Evolutionary conservation across 1,140 invertebrate genomes (phyloP), one percentile per base, ranked within the genome.

Genomic region (Zaprionus tsacasi): DNA sequence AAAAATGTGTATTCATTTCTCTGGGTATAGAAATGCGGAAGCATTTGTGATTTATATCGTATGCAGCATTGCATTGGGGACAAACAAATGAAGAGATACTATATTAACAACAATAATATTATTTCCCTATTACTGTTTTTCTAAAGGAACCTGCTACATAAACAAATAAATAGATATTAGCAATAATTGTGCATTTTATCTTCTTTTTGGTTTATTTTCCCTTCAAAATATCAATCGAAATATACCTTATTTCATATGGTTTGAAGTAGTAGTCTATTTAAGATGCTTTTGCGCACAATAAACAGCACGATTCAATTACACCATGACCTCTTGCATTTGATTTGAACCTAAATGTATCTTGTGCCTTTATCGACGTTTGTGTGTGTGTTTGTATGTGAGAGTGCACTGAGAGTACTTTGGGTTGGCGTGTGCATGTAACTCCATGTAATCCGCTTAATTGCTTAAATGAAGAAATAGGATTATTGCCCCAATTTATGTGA

Each of bases 381-480:
- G 13, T 17, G 13, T 12, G 2, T n/a, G 43, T 52, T 21, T 40
- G 25, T 52, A 25, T 45, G 25, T 40, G 27, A 25, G 6, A 60
- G 17, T 17, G n/a, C 58, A 59, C 33, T 36, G 36, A 30, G 52
- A n/a, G 12, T 64, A 15, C n/a, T 45, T 61, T 13, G 30, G 36
- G 43, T 36, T 59, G 35, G 30, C 27, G 27, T 13, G 21, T 38
- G 21, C 11, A 33, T 50, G 43, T 36, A 65, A 54, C 57, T 60
- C 48, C 75, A 63, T 67, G 71, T 83, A 88, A 76, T 78, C 80
- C 58, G 68, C 80, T 81, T 89, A 83, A 89, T 89, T 82, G 70
- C 66, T 73, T 78, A 81, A 78, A 73, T 88, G 74, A 70, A 73
- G 78, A 78, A 82, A 82, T 65, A 77, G 71, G 74, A 83, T 88